Percentiles rank a stretch among this genome's conserved stretches.
Evolutionary conservation across 2,888 invertebrate species (phyloP).

Genomic region (Eristalinus aeneus): DNA sequence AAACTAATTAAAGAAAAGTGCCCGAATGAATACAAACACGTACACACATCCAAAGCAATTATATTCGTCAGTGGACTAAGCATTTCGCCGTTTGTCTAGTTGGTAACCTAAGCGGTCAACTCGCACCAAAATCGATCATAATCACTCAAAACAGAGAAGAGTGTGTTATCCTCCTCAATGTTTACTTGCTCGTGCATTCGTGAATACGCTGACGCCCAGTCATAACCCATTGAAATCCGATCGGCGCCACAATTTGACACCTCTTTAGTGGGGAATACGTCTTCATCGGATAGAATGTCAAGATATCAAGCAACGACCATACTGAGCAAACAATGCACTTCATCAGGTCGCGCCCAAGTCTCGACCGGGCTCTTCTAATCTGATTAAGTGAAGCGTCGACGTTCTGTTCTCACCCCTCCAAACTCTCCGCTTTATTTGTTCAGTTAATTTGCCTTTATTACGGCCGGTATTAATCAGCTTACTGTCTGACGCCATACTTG

Average conservation of each 20-base stretch:
- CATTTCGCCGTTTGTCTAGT: slow-evolving; percentile 12
- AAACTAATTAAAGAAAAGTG: slow-evolving; percentile 23
- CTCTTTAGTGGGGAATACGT: slow-evolving; percentile 34
- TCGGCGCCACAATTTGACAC: slow-evolving; percentile 67
- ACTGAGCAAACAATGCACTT: slow-evolving; percentile 46
- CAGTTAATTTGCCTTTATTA: slow-evolving; percentile 65
- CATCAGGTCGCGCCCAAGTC: slow-evolving; percentile 37
- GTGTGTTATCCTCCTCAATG: slow-evolving; percentile 17
- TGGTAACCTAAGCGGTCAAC: slow-evolving; percentile 17
- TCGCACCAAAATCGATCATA: slow-evolving; percentile 47
- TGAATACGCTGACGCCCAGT: slow-evolving; percentile 29
- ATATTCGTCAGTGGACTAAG: not conserved
- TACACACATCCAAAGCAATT: not conserved
- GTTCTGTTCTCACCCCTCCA: not conserved
- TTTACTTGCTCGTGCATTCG: slow-evolving; percentile 3
- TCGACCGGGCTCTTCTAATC: slow-evolving; percentile 41
- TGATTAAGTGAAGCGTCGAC: slow-evolving; percentile 55
- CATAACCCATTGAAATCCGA: slow-evolving; percentile 56
- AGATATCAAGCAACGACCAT: slow-evolving; percentile 4
- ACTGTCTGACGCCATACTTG: slow-evolving; percentile 70
- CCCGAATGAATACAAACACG: not conserved
- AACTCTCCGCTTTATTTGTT: slow-evolving; percentile 53
- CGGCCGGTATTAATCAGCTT: slow-evolving; percentile 67
- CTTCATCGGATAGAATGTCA: slow-evolving; percentile 11
- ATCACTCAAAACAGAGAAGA: slow-evolving; percentile 51